Conservation (phyloP, 2,113 vertebrate genomes). For the Trichechus manatus region DNA sequence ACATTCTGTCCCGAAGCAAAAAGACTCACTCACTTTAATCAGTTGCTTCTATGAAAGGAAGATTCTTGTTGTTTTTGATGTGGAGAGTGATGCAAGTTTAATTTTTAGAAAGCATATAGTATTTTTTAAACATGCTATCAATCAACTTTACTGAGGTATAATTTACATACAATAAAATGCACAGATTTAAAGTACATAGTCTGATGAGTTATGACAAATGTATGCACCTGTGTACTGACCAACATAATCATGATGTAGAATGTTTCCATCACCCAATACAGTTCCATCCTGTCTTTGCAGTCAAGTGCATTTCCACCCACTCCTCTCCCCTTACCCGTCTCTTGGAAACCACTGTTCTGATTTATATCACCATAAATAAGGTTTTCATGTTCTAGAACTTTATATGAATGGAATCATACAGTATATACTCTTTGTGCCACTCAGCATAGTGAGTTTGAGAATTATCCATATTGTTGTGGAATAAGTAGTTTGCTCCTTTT, state of each 20-base stretch:
- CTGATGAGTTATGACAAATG: neutral
- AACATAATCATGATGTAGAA: neutral
- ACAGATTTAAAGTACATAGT: neutral
- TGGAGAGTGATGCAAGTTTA: neutral
- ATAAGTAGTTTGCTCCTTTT: neutral
- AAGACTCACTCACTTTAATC: slow-evolving; percentile 31
- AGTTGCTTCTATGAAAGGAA: slow-evolving; percentile 4
- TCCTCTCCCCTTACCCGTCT: neutral
- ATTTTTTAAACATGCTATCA: neutral
- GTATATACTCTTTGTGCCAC: neutral
- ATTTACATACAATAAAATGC: neutral
- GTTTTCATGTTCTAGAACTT: neutral
- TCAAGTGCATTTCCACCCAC: neutral
- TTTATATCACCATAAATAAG: neutral
- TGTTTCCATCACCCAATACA: neutral
- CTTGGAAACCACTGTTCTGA: neutral
- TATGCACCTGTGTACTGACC: neutral
- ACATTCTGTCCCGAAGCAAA: neutral
- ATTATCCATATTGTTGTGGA: neutral
- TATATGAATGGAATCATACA: neutral
- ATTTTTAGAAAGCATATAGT: slow-evolving; percentile 20
- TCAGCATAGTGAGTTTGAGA: neutral
- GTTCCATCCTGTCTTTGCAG: too few species aligned
- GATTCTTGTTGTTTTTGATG: slow-evolving; percentile 2
- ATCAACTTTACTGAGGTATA: neutral